Conservation (phyloP, 1,140 invertebrate genomes). For the Penaeus indicus region DNA sequence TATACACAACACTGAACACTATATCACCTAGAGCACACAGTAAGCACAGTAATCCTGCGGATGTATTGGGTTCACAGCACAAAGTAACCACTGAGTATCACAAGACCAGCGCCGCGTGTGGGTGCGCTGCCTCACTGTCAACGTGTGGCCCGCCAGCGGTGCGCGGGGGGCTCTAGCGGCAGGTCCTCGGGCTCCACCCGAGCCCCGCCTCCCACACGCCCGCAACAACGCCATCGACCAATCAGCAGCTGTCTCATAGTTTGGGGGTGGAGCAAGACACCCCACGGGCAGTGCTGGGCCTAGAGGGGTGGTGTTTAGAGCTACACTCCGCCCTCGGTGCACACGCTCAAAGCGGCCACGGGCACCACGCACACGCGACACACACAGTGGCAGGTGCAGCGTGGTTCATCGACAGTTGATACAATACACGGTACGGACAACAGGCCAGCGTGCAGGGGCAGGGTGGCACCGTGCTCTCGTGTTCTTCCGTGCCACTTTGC, state of each 20-base stretch:
- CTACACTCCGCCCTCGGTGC: conserved; percentile 39
- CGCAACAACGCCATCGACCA: conserved; percentile 31
- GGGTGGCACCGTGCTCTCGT: conserved; percentile 31
- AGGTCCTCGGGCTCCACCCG: conserved; percentile 52
- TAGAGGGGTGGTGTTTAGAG: conserved; percentile 25
- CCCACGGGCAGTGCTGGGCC: conserved; percentile 43
- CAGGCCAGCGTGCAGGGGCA: conserved; percentile 39
- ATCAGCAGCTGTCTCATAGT: neutral
- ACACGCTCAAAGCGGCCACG: conserved; percentile 34
- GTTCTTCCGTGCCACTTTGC: neutral
- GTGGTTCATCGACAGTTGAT: neutral
- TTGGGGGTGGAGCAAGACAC: conserved; percentile 21
- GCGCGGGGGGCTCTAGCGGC: conserved; percentile 60
- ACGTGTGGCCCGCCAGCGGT: conserved; percentile 61
- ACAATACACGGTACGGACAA: conserved; percentile 5
- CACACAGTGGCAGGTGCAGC: conserved; percentile 39
- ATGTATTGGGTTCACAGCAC: conserved; percentile 25
- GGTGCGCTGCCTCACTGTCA: conserved; percentile 52
- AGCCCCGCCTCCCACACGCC: conserved; percentile 40
- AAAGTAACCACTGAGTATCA: conserved; percentile 26
- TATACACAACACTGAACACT: conserved; percentile 51
- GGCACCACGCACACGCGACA: conserved; percentile 33
- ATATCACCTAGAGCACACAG: neutral
- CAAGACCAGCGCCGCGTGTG: conserved; percentile 46
- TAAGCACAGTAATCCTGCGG: conserved; percentile 16